Conservation (phyloP, 2,113 vertebrate genomes). For the Arizona elegans region DNA sequence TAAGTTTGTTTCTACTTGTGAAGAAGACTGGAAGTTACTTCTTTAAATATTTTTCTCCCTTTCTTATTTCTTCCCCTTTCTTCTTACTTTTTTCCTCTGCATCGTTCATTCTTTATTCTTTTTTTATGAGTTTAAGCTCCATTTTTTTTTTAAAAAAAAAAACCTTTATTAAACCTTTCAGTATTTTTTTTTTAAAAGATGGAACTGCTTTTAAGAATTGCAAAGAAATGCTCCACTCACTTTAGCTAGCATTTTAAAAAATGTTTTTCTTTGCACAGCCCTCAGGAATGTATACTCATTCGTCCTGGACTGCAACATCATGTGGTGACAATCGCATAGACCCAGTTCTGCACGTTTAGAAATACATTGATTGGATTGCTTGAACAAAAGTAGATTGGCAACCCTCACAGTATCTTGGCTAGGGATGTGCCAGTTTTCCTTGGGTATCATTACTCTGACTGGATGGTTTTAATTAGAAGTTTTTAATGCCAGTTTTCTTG, state of each 20-base stretch:
- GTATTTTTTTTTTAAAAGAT: neutral
- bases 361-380: constrained; percentile 58
- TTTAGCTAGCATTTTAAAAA: neutral
- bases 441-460: constrained; percentile 31
- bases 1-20: no score
- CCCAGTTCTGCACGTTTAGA: neutral
- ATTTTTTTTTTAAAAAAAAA: neutral
- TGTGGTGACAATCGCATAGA: neutral
- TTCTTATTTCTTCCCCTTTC: no score
- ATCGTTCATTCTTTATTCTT: neutral
- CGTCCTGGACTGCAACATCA: neutral
- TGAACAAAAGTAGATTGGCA: constrained; percentile 27
- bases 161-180: neutral
- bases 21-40: no score
- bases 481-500: neutral
- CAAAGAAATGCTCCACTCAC: neutral
- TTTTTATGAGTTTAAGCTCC: neutral
- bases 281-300: neutral
- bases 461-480: constrained; percentile 39
- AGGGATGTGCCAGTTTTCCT: neutral
- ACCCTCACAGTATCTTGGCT: constrained; percentile 36
- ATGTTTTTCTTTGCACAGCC: neutral
- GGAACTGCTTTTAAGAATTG: neutral
- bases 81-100: no score
- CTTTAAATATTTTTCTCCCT: no score